Conservation (phyloP, 2,888 invertebrate genomes). For the Hoplodrina blanda region DNA sequence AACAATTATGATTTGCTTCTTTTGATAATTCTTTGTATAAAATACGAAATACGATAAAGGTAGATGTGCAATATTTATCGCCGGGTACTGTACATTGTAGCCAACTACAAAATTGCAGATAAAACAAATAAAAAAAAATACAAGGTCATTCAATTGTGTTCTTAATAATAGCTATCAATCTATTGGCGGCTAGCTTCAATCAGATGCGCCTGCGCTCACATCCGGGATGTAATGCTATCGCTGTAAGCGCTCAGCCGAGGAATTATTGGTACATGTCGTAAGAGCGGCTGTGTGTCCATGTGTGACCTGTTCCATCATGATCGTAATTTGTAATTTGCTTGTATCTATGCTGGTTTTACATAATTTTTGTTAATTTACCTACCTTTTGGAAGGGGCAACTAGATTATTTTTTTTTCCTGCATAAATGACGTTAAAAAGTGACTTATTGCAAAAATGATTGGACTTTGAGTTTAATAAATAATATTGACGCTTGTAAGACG, state of each 20-base stretch:
- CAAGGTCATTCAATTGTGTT: slow-evolving; percentile 13
- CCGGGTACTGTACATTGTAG: no score
- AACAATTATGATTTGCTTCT: no score
- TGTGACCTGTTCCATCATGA: slow-evolving; percentile 17
- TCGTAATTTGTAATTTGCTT: not conserved
- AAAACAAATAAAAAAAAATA: not conserved
- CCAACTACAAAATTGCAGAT: no score
- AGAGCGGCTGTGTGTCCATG: not conserved
- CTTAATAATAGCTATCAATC: slow-evolving; percentile 6
- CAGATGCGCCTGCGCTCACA: slow-evolving; percentile 43
- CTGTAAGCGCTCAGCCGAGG: slow-evolving; percentile 32
- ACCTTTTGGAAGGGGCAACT: no score
- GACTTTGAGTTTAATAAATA: no score
- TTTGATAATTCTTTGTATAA: no score
- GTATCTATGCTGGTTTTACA: not conserved
- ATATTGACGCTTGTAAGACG: no score
- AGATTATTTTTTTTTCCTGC: no score
- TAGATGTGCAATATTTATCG: no score
- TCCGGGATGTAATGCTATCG: slow-evolving; percentile 51
- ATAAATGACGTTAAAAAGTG: no score
- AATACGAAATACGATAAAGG: no score
- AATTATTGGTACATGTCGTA: slow-evolving; percentile 44
- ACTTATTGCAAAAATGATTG: no score
- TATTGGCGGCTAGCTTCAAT: slow-evolving; percentile 30
- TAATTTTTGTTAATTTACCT: not conserved